phyloP scores from a whole-genome alignment of 1,140 invertebrate genomes.

The Micrasema longulum region DNA sequence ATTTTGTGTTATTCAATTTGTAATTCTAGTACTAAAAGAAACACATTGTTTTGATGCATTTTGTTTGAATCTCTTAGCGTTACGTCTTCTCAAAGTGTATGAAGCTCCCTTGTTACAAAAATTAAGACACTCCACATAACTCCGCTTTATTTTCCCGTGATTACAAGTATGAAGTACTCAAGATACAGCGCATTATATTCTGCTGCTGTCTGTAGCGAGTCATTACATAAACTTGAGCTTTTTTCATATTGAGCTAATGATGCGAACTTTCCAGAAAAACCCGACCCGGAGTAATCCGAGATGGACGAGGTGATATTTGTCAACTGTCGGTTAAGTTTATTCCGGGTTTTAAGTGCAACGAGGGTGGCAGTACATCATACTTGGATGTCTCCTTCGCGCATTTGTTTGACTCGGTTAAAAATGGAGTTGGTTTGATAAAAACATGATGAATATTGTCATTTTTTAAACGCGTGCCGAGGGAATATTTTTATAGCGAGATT shows the following conservation, averaged over 20 bases:
- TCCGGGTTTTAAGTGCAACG: constrained; percentile 35
- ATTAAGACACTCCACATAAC: constrained; percentile 14
- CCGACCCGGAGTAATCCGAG: constrained; percentile 22
- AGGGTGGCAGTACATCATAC: constrained; percentile 13
- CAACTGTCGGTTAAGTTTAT: constrained; percentile 35
- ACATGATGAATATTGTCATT: constrained; percentile 19
- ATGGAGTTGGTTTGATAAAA: constrained; percentile 20
- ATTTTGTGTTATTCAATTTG: too few relatives aligned
- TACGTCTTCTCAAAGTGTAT: too few relatives aligned
- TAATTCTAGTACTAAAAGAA: too few relatives aligned
- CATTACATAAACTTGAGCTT: constrained; percentile 23
- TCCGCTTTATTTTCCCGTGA: background rate
- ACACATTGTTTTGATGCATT: too few relatives aligned
- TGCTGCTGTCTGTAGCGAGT: constrained; percentile 6
- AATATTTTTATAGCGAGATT: background rate
- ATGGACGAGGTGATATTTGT: constrained; percentile 19
- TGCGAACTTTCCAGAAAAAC: constrained; percentile 31
- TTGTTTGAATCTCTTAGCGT: too few relatives aligned
- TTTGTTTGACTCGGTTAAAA: constrained; percentile 30
- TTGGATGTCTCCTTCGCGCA: constrained; percentile 24
- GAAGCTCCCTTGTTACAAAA: background rate
- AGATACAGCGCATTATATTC: too few relatives aligned
- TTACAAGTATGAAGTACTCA: too few relatives aligned
- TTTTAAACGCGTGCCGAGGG: constrained; percentile 13
- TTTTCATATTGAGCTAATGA: constrained; percentile 39